Percentiles rank a stretch among this genome's conserved stretches.
These are phyloP conservation scores for Patagioenas fasciata DNA, from an alignment of 2,113 vertebrate species.

Conservation along the genomic window DNA sequence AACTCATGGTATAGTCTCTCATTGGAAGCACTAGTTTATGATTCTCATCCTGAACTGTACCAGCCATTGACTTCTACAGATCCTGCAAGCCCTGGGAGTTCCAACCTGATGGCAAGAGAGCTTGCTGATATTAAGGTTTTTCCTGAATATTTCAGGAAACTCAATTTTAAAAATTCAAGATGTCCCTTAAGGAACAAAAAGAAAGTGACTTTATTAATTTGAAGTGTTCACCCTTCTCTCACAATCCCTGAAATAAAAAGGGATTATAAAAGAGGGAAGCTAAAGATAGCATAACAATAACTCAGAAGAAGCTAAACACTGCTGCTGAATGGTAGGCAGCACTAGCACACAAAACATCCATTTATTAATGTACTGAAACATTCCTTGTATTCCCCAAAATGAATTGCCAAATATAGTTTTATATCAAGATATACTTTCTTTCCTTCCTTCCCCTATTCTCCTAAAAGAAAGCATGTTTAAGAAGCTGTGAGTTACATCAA, in stretches of 20 bases:
- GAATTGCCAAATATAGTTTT: neutral
- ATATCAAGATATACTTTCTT: neutral
- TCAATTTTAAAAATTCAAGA: neutral
- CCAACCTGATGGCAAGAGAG: neutral
- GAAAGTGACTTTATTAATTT: neutral
- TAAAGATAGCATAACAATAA: neutral
- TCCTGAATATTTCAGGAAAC: neutral
- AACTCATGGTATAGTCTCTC: neutral
- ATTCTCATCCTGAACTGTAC: neutral
- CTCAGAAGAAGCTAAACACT: neutral
- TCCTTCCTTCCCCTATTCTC: neutral
- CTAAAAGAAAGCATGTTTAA: neutral
- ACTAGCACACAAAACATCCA: neutral
- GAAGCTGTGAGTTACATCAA: neutral
- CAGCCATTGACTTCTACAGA: neutral
- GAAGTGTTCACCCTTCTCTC: neutral
- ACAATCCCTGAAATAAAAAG: neutral
- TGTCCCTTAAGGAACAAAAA: neutral
- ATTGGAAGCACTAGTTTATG: neutral
- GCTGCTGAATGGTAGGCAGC: neutral
- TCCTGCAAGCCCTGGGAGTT: neutral
- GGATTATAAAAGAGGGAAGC: neutral
- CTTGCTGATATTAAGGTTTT: neutral
- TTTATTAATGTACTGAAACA: neutral
- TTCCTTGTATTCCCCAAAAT: neutral